Conservation (phyloP, 2,113 vertebrate genomes). For the Callorhinus ursinus region DNA sequence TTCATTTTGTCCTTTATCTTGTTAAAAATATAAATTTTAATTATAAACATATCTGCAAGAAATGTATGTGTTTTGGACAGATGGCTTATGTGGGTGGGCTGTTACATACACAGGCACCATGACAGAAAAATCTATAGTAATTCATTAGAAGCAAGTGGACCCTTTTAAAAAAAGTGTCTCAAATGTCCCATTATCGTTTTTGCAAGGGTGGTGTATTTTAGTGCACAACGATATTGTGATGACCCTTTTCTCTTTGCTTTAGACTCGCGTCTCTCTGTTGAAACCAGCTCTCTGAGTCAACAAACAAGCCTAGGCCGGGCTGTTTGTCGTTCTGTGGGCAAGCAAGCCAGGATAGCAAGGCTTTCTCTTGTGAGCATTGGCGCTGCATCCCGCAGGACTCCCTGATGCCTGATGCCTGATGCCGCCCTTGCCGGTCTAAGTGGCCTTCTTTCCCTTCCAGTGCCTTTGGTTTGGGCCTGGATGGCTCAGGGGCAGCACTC, state of each 20-base stretch:
- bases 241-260: background rate
- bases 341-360: accelerated
- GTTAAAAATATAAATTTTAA: background rate
- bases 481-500: accelerated
- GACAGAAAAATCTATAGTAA: background rate
- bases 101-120: accelerated
- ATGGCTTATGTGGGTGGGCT: background rate
- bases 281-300: background rate
- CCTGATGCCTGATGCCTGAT: accelerated
- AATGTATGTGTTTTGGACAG: background rate
- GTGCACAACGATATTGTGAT: accelerated
- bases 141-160: background rate
- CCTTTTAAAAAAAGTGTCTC: background rate
- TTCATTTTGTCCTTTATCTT: background rate
- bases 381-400: background rate
- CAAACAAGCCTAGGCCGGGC: accelerated
- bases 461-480: background rate
- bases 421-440: background rate
- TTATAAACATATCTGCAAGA: background rate
- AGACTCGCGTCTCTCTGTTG: too few relatives aligned
- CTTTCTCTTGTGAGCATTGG: accelerated
- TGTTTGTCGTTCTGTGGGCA: background rate
- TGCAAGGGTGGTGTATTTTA: background rate
- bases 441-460: background rate
- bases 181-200: accelerated